A percentile compares a stretch with the other conserved stretches of the same genome.
These are phyloP conservation scores for Epirrhoe alternata DNA, from an alignment of 2,888 invertebrate species.

Conservation along the genomic window DNA sequence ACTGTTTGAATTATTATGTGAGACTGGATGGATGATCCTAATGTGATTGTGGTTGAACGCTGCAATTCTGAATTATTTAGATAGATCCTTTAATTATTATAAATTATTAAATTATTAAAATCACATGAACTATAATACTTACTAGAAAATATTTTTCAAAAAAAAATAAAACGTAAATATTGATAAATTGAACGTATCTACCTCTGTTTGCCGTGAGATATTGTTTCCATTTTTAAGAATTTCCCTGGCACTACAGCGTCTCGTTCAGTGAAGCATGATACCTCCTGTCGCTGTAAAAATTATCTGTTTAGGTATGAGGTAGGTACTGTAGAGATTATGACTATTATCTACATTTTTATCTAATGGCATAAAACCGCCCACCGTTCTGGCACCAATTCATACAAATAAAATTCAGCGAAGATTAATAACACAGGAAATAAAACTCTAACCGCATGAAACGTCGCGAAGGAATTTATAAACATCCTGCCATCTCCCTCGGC, in stretches of 20 bases:
- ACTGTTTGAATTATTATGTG: neutral
- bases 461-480: slow-evolving; percentile 40
- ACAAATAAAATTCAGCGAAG: slow-evolving; percentile 17
- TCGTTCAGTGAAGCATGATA: too few species aligned
- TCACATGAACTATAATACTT: too few species aligned
- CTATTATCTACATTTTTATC: neutral
- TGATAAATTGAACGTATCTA: too few species aligned
- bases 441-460: slow-evolving; percentile 27
- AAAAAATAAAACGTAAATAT: too few species aligned
- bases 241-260: too few species aligned
- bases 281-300: too few species aligned
- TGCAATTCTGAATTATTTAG: neutral
- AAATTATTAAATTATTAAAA: too few species aligned
- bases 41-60: neutral
- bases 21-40: neutral
- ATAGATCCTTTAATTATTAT: neutral
- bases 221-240: too few species aligned
- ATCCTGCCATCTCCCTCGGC: neutral
- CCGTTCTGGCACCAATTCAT: slow-evolving; percentile 11
- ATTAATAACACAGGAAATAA: slow-evolving; percentile 27
- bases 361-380: slow-evolving; percentile 3
- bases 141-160: too few species aligned
- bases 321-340: neutral
- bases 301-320: too few species aligned
- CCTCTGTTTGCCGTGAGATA: too few species aligned